Evolutionary conservation across 2,113 vertebrate species (phyloP).

Genomic region (Lagopus muta): DNA sequence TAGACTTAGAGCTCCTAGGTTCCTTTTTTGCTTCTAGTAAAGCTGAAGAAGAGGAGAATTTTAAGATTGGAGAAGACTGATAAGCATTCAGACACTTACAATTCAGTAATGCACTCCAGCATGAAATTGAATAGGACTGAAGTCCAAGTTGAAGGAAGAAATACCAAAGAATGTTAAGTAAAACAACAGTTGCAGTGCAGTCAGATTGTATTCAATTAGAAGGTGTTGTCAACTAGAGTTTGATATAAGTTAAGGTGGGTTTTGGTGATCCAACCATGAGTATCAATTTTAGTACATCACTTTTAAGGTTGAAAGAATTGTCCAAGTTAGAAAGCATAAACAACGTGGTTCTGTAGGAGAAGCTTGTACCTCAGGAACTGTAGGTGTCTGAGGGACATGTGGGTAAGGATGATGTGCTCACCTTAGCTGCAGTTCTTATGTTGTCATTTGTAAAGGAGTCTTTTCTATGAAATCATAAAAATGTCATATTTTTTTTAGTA

Average conservation of each 20-base stretch:
- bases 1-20: neutral
- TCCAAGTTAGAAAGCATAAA: neutral
- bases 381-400: neutral
- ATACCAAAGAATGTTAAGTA: neutral
- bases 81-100: neutral
- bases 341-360: neutral
- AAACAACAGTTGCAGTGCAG: neutral
- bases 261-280: neutral
- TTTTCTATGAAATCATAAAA: neutral
- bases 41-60: neutral
- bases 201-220: fast-evolving
- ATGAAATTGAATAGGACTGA: neutral
- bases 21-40: neutral
- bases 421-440: neutral
- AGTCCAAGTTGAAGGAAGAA: neutral
- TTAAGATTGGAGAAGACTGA: neutral
- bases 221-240: neutral
- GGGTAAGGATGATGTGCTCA: neutral
- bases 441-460: neutral
- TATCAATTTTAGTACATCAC: neutral
- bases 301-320: neutral
- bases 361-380: neutral
- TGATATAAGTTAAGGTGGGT: neutral
- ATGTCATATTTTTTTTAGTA: neutral
- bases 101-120: neutral